A percentile compares a stretch with the other conserved stretches of the same genome.
These are phyloP conservation scores for Microplitis deprimator DNA, from an alignment of 2,888 invertebrate genomes.

Conservation along the genomic window DNA sequence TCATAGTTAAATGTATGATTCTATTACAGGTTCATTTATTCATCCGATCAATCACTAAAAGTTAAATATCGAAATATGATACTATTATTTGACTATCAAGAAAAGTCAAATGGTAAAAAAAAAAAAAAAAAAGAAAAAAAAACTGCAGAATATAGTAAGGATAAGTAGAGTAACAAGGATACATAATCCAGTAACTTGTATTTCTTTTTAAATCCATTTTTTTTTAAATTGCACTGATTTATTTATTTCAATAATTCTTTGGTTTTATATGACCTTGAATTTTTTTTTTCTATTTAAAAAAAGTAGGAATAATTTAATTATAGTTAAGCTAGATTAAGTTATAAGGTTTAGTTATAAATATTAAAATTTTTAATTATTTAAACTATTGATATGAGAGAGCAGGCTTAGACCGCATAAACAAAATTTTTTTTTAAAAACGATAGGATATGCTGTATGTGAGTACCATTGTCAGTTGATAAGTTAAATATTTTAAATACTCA, in stretches of 20 bases:
- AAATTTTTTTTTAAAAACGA: neutral
- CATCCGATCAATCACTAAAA: constrained; percentile 64
- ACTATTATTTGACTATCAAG: constrained; percentile 61
- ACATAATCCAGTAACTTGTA: neutral
- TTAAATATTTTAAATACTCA: neutral
- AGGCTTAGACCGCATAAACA: neutral
- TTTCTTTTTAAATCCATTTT: no score
- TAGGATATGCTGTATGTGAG: neutral
- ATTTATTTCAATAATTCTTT: no score
- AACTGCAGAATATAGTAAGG: neutral
- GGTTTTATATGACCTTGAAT: no score
- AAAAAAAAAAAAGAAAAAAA: constrained; percentile 13
- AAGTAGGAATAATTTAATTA: no score
- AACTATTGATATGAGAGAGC: no score
- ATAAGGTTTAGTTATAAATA: no score
- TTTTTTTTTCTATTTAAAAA: no score
- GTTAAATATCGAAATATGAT: constrained; percentile 63
- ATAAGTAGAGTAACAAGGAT: neutral
- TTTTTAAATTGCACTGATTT: no score
- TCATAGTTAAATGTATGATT: constrained; percentile 5
- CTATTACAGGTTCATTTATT: constrained; percentile 61
- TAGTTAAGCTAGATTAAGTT: no score
- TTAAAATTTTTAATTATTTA: no score
- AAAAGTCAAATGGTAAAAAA: constrained; percentile 36
- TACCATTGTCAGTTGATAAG: neutral